Base-by-base conservation (phyloP, 2,888 invertebrate genomes). In the Iphiclides podalirius region DNA sequence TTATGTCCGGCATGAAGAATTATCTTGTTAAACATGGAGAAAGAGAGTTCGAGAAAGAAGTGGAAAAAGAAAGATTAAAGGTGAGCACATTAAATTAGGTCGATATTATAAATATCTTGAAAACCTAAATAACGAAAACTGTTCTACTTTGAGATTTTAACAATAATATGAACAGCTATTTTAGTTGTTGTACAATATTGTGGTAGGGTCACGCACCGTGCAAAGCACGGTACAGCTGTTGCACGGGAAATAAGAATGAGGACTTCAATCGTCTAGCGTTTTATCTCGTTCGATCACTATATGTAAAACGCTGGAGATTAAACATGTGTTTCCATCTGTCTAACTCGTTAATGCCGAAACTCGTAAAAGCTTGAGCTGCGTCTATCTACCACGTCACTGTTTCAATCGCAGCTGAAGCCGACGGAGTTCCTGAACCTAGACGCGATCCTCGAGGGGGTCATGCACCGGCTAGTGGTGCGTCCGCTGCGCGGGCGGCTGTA, bases 1-100 rank as follows among this genome's bases (percentile, higher is more conserved):
- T 98, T 75, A 98, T 98, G 96, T 98, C 96, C 11, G 98, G 98
- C 47, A 98, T 99, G 94, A 98, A 98, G 80, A 99, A 99, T 80
- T 99, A 98, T 79, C 90, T 98, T 52, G 96, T 98, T 23, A 98
- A 98, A 69, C 97, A 98, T 66, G 98, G 98, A 12, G 98, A 98
- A 74, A 93, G 95, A 54, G 96, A 96, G 63, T 95, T 98, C 72
- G 96, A 96, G 71, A 94, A 94, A 62, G 94, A 98, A 74, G 96
- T 98, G 37, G 96, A 97, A 76, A 92, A 93, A 64, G 96, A 96
- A 75, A 90, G 96, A 57, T 90, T 92, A 47, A 95, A 95, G 89
- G 94, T 94, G 82, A 67, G 64, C 12, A 3, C 36, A 28, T 34
- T 41, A 1, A n/a, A n/a, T n/a, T n/a, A n/a, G n/a, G n/a, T n/a